Conservation (phyloP, 2,113 vertebrate genomes). For the Miniopterus natalensis region DNA sequence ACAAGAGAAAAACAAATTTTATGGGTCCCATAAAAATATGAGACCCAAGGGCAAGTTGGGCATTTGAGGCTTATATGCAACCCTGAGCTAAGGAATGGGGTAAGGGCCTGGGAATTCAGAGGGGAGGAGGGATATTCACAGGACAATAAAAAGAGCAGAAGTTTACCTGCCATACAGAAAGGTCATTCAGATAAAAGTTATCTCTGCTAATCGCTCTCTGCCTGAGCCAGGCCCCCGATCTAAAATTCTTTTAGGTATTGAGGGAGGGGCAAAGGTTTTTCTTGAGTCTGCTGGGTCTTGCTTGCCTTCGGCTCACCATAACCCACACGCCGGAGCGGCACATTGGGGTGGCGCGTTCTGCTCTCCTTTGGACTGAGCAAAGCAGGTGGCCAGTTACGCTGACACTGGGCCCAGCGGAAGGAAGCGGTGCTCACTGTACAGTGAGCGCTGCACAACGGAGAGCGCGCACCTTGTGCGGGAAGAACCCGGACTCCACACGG, state of each 20-base stretch:
- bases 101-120: not conserved
- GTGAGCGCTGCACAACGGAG: not conserved
- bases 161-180: not conserved
- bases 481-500: not conserved
- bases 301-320: not conserved
- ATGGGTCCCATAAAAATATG: not conserved
- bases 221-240: not conserved
- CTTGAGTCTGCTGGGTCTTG: not conserved
- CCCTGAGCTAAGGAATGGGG: not conserved
- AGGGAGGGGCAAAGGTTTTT: not conserved
- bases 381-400: not conserved
- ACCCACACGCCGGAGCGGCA: no score
- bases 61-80: not conserved
- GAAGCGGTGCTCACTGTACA: not conserved
- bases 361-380: no score
- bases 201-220: not conserved
- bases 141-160: not conserved
- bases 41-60: not conserved
- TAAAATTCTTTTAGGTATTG: not conserved
- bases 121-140: not conserved
- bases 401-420: not conserved
- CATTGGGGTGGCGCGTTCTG: not conserved
- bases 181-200: not conserved
- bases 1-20: not conserved
- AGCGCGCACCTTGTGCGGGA: not conserved